These are phyloP conservation scores for Athalia rosae DNA, from an alignment of 2,888 invertebrate species.

Conservation along the genomic window DNA sequence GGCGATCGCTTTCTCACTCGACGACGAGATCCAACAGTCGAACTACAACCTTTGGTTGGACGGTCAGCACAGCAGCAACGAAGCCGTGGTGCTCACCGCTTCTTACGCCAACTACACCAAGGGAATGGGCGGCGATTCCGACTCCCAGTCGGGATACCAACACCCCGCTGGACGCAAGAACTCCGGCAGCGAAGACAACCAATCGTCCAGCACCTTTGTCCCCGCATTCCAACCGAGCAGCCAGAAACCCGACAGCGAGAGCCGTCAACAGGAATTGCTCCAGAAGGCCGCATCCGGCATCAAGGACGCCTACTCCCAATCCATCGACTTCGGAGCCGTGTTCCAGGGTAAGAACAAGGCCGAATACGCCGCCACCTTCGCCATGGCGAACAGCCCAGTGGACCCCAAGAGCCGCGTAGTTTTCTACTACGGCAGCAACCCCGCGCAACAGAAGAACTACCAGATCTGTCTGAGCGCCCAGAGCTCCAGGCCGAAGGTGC, in stretches of 20 bases:
- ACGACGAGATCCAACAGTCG: slow-evolving; percentile 11
- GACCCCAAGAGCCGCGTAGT: slow-evolving; percentile 77
- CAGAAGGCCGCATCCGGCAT: slow-evolving; percentile 77
- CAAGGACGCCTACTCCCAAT: slow-evolving; percentile 74
- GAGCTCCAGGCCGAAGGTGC: slow-evolving; percentile 75
- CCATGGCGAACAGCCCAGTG: slow-evolving; percentile 76
- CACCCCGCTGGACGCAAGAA: slow-evolving; percentile 31
- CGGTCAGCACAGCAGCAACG: slow-evolving; percentile 13
- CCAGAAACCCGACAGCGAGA: slow-evolving; percentile 72
- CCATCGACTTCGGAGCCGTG: slow-evolving; percentile 76
- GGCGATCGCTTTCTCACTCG: neutral
- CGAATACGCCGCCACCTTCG: slow-evolving; percentile 76
- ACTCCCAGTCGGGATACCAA: neutral
- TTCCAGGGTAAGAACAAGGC: slow-evolving; percentile 76
- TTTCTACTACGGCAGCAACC: slow-evolving; percentile 73
- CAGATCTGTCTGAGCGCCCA: slow-evolving; percentile 75
- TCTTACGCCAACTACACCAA: slow-evolving; percentile 37
- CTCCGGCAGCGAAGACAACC: neutral
- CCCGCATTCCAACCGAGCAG: slow-evolving; percentile 49
- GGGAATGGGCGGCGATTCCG: slow-evolving; percentile 35
- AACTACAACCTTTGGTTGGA: slow-evolving; percentile 32
- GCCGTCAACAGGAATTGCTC: slow-evolving; percentile 76
- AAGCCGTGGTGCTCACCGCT: slow-evolving; percentile 24
- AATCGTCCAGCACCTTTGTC: slow-evolving; percentile 12
- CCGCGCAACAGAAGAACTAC: slow-evolving; percentile 66